phyloP scores from a whole-genome alignment of 1,140 invertebrate genomes.

The Stegodyphus dumicola region DNA sequence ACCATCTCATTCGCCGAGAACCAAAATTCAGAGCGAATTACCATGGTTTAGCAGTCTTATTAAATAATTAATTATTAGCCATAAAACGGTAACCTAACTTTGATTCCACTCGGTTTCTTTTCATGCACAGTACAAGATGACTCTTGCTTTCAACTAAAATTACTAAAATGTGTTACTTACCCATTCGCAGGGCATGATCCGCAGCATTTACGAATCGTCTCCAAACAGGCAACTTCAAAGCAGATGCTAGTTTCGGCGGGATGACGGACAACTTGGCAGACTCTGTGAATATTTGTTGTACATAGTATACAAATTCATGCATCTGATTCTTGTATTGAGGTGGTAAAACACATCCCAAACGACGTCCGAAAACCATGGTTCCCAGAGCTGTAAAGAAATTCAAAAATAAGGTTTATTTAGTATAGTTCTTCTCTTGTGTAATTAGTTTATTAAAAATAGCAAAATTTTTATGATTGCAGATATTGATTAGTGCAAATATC shows the following conservation, averaged over 20 bases:
- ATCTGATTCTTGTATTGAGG: constrained; percentile 67
- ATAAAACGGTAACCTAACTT: too few relatives aligned
- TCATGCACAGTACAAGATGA: too few relatives aligned
- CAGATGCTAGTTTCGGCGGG: constrained; percentile 76
- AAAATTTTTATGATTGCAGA: too few relatives aligned
- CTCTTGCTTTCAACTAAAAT: too few relatives aligned
- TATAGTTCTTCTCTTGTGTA: too few relatives aligned
- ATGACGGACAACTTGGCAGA: constrained; percentile 77
- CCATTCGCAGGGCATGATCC: constrained; percentile 73
- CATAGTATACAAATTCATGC: constrained; percentile 73
- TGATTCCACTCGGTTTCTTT: too few relatives aligned
- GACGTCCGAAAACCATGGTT: constrained; percentile 76
- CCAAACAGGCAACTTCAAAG: constrained; percentile 78
- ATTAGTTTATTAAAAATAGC: too few relatives aligned
- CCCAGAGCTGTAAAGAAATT: constrained; percentile 73
- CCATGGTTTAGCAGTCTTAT: too few relatives aligned
- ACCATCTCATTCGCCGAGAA: too few relatives aligned
- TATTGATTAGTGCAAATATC: too few relatives aligned
- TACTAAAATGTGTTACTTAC: constrained; percentile 64
- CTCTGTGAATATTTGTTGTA: constrained; percentile 80
- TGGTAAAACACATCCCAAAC: constrained; percentile 65
- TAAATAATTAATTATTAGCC: too few relatives aligned
- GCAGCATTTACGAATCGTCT: constrained; percentile 77
- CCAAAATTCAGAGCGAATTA: too few relatives aligned
- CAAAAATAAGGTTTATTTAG: background rate